A percentile compares a stretch with the other conserved stretches of the same genome.
phyloP scores from a whole-genome alignment of 2,113 vertebrate genomes.

The Hydrochoerus hydrochaeris region DNA sequence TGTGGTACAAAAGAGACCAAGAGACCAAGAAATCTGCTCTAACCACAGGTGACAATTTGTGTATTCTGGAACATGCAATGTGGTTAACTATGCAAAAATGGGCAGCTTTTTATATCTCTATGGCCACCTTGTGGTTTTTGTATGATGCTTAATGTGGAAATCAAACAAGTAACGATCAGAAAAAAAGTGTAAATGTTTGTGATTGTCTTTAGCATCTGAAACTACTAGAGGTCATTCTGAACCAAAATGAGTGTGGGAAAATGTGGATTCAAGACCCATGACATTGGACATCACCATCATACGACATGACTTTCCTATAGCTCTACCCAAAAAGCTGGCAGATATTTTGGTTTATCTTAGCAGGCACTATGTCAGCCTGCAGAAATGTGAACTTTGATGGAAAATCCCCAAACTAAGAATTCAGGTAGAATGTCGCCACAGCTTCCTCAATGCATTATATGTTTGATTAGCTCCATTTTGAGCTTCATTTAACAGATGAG shows the following conservation, averaged over 20 bases:
- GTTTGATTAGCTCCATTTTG: background rate
- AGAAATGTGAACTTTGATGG: no score
- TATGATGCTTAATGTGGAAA: background rate
- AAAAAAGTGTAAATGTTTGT: background rate
- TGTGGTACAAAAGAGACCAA: background rate
- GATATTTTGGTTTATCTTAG: background rate
- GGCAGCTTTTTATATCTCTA: background rate
- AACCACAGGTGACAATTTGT: background rate
- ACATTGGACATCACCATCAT: background rate
- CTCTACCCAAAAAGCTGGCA: rapidly evolving
- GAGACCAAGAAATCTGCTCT: background rate
- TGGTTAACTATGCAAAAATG: background rate
- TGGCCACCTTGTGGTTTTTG: background rate
- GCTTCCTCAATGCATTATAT: rapidly evolving
- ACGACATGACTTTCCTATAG: rapidly evolving
- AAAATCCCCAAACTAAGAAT: background rate
- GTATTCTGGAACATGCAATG: background rate
- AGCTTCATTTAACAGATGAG: no score
- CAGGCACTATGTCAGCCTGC: background rate
- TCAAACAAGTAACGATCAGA: background rate
- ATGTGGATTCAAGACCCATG: rapidly evolving
- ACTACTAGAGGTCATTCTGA: background rate
- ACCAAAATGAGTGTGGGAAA: rapidly evolving
- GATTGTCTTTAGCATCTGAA: background rate
- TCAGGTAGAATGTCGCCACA: background rate